Evolutionary conservation across 2,113 vertebrate species (phyloP).

Genomic region (Edolisoma coerulescens): DNA sequence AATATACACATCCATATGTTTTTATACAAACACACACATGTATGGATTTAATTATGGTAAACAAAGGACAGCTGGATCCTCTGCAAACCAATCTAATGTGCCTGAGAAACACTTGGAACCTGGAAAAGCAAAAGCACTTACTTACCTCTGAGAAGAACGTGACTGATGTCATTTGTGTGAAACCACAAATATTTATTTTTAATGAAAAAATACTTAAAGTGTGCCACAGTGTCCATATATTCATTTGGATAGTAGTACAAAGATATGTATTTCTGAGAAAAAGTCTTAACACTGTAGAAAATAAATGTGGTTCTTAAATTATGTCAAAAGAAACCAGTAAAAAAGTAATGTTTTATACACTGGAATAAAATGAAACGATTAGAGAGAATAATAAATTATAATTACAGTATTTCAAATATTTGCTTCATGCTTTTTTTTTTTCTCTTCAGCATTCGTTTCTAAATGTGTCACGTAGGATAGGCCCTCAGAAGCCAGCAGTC

Average conservation of each 20-base stretch:
- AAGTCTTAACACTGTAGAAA: conserved; percentile 72
- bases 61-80: neutral
- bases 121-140: neutral
- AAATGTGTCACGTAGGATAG: neutral
- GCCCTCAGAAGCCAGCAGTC: conserved; percentile 18
- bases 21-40: neutral
- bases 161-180: conserved; percentile 61
- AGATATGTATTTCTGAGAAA: conserved; percentile 72
- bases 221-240: conserved; percentile 74
- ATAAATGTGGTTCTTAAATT: conserved; percentile 73
- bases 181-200: conserved; percentile 78
- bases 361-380: conserved; percentile 63
- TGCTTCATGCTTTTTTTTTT: conserved; percentile 45
- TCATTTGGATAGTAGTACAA: conserved; percentile 77
- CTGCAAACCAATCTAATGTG: neutral
- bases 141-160: conserved; percentile 36
- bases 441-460: conserved; percentile 39
- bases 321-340: conserved; percentile 68
- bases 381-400: conserved; percentile 74
- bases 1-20: neutral
- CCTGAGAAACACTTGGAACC: neutral
- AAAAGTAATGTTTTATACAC: conserved; percentile 69
- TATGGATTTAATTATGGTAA: neutral
- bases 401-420: conserved; percentile 70
- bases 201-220: conserved; percentile 77